Percentiles rank a stretch among this genome's conserved stretches.
Evolutionary conservation across 2,797 vertebrate genomes (phyloP).

Genomic region (Rhabdomys pumilio): DNA sequence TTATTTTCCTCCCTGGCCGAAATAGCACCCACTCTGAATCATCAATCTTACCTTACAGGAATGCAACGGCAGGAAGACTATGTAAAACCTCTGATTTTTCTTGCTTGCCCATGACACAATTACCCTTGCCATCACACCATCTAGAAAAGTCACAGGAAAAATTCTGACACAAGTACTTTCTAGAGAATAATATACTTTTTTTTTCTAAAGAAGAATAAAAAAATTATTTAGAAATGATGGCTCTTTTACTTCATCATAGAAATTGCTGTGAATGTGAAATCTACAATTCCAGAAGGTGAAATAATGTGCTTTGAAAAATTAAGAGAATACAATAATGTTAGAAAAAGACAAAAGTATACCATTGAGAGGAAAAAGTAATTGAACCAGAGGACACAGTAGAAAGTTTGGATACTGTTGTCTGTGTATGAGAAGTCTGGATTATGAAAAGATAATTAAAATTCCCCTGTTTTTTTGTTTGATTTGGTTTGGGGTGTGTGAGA

Average conservation of each 20-base stretch:
- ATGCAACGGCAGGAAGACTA: not conserved
- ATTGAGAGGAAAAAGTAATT: not conserved
- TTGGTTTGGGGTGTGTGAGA: no score
- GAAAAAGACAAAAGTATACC: not conserved
- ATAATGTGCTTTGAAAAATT: not conserved
- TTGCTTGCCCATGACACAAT: not conserved
- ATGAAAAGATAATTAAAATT: not conserved
- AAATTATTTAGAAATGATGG: not conserved
- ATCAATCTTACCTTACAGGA: not conserved
- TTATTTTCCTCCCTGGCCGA: not conserved
- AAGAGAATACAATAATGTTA: not conserved
- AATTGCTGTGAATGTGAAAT: not conserved
- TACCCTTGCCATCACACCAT: not conserved
- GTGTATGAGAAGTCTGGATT: not conserved
- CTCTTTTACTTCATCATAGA: not conserved
- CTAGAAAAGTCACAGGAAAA: not conserved
- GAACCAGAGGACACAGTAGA: not conserved
- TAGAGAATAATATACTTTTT: not conserved
- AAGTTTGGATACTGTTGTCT: fast-evolving
- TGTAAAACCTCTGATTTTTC: not conserved
- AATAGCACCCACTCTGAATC: not conserved
- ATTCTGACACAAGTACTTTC: not conserved
- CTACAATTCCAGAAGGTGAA: not conserved
- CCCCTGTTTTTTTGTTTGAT: no score
- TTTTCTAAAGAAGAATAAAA: not conserved